Base-by-base conservation (phyloP, 2,797 vertebrate genomes). In the Hyperoplus lanceolatus region DNA sequence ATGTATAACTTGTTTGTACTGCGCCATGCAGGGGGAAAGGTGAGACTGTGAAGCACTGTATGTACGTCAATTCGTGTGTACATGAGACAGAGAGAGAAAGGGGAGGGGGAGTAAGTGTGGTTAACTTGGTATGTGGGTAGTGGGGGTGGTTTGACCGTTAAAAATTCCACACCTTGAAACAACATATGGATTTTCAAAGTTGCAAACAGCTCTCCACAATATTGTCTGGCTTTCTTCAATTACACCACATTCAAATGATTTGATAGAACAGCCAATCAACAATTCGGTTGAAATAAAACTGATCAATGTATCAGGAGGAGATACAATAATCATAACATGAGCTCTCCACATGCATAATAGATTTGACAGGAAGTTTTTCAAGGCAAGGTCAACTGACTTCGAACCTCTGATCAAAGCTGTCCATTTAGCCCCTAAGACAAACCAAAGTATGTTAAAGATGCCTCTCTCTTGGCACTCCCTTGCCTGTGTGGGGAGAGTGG, bases 141-240 rank as follows among this genome's bases (percentile, higher is more conserved):
- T 69, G 76, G 89, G 86, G 88, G 87, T 79, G 70, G 75, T 88
- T 83, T 85, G 80, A 93, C 92, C 85, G 89, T 94, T 94, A 86
- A 84, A 93, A 93, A 92, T 92, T 90, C 88, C 91, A 93, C 91
- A 93, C 90, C 84, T 87, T 92, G 83, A 81, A 93, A 90, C 86
- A 94, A 94, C 92, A 92, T 83, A 83, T 83, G 81, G 70, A 86
- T 90, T 29, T 29, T 29, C 29, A 29, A 29, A 29, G 29, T 29
- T 63, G 80, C 72, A 85, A 88, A 90, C 76, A 81, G 78, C 57
- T 71, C 60, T 54, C 59, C 29, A 81, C 70, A 68, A 73, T 76
- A 83, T 85, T 69, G 45, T 68, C 69, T 56, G 48, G 46, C 10
- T 61, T 54, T 45, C 77, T 77, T 73, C 5, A 42, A 76, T 41